These are phyloP conservation scores for Lacerta agilis DNA, from an alignment of 2,797 vertebrate genomes.

Conservation along the genomic window DNA sequence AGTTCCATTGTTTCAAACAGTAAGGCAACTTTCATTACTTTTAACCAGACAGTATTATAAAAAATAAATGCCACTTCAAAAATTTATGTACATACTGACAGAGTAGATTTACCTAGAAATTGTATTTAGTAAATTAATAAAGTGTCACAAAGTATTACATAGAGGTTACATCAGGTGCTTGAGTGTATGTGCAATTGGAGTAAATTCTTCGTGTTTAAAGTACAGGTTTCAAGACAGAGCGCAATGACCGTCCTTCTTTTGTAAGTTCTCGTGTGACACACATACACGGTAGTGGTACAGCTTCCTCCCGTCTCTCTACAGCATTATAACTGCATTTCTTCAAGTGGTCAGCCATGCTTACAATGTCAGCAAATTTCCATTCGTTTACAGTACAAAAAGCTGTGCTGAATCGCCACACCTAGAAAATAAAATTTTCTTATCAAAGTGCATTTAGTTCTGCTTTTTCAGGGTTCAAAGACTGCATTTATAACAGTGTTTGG, in stretches of 20 bases:
- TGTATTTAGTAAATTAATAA: conserved; percentile 84
- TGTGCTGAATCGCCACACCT: conserved; percentile 99
- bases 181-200: conserved; percentile 73
- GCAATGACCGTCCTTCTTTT: conserved; percentile 93
- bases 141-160: conserved; percentile 78
- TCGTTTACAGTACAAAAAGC: conserved; percentile 96
- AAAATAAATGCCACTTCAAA: conserved; percentile 90
- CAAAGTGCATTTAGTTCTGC: conserved; percentile 25
- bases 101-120: conserved; percentile 79
- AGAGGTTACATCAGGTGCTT: conserved; percentile 78
- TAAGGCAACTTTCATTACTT: conserved; percentile 87
- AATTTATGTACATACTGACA: conserved; percentile 87
- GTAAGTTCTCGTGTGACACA: conserved; percentile 97
- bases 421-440: conserved; percentile 66
- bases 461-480: background rate
- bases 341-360: conserved; percentile 99
- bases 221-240: conserved; percentile 96
- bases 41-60: conserved; percentile 86
- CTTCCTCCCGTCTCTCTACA: conserved; percentile 90
- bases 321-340: conserved; percentile 96
- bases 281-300: conserved; percentile 96
- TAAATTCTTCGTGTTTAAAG: conserved; percentile 79
- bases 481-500: background rate
- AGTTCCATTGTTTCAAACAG: conserved; percentile 84
- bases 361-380: conserved; percentile 98